Evolutionary conservation across 1,140 invertebrate species (phyloP), one percentile per base, ranked within the genome.

Genomic region (Brachionus asplanchnoidis): DNA sequence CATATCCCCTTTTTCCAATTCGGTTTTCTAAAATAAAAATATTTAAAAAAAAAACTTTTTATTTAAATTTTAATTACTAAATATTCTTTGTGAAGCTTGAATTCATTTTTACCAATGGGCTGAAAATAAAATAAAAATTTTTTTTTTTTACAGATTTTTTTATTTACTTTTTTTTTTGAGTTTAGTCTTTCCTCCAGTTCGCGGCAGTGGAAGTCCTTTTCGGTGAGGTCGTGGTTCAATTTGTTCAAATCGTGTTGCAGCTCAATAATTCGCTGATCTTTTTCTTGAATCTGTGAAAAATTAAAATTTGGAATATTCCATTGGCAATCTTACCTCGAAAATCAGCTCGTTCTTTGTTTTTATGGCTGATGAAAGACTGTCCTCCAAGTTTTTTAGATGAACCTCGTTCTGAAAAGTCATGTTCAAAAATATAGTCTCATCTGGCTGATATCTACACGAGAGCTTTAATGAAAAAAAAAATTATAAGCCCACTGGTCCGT

Each of bases 1-100:
- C 53, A 82, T 65, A 23, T 82, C 79, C 36, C 60, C 79, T 82
- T 82, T 82, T 82, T 82, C 79, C 20, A 82, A 23, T 42, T 68
- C 79, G 11, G n/a, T 82, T 82, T 82, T 60, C 79, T 82, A n/a
- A 11, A 60, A 53, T 11, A 14, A 42, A 42, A 82, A 28, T 28
- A n/a, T 14, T 42, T 32, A 65, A 60, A 60, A 26, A 60, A n/a
- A 79, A 53, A 50, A 9, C 28, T 17, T 1, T 1, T n/a, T 17
- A 80, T 26, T 80, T 53, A 32, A 12, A 40, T n/a, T 50, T 20
- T 26, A 82, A 14, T 80, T 82, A 82, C 79, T 3, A 82, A 44
- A 65, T 44, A 65, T 44, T 82, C 79, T n/a, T 56, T 82, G 12
- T 82, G 79, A 8, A 82, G 26, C 28, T 82, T 82, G 36, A 82